Base-by-base conservation (phyloP, 2,797 vertebrate species). In the Pipistrellus pygmaeus region DNA sequence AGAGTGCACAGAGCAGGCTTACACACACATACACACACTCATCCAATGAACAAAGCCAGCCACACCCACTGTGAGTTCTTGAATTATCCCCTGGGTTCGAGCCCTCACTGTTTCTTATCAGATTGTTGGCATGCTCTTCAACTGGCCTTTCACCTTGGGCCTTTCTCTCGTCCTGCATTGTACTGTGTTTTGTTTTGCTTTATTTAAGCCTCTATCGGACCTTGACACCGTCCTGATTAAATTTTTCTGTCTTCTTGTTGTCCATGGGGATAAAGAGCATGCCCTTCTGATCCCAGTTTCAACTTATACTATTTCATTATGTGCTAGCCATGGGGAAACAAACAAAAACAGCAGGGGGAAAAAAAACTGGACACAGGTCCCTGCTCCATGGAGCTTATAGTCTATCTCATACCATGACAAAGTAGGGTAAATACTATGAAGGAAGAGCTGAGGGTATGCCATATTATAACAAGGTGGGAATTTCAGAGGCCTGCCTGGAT, bases 161-260 rank as follows among this genome's bases (percentile, higher is more conserved):
- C 44, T 85, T 85, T 91, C 38, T 91, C 20, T 88, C 5, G 0
- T 60, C 38, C 44, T 9, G 66, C 46, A 5, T 32, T 23, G 5
- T 1, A 25, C 18, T 18, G 53, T 25, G 2, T 85, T 84, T 81
- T 46, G 7, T 38, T 85, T 93, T 13, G 8, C 9, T 72, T 90
- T 78, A 44, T 86, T 66, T 90, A 82, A 85, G 53, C 13, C 8
- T 83, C 15, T 35, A 2, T 51, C 81, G 64, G 32, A 41, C 87
- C 35, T 93, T 81, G 48, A 80, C 60, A 85, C 51, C 62, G 35
- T 86, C 86, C 13, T 53, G 21, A 51, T 86, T 92, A 71, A 15
- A 17, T 21, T 66, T 83, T 57, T 84, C 38, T 92, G 12, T 27
- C 64, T 69, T 71, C 20, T 76, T 69, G 38, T 41, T 81, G 48